Evolutionary conservation across 2,888 invertebrate genomes (phyloP), one percentile per base, ranked within the genome.

Genomic region (Ctenicera cuprea): DNA sequence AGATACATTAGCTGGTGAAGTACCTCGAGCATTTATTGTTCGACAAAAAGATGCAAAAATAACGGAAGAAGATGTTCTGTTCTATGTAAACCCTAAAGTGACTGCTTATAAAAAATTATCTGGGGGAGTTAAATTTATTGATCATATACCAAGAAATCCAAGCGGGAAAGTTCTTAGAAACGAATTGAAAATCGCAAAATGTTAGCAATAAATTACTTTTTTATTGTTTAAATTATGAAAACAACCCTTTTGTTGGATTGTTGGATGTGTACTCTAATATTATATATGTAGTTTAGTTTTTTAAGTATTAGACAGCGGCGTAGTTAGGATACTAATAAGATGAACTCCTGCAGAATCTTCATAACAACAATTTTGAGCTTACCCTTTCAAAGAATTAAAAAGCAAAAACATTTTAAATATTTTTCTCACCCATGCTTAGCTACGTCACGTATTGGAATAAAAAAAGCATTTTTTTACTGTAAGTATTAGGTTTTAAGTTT

Each of bases 161-260:
- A 91, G 93, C 2, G 95, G 95, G 3, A 95, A 95, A 87, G 94
- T 95, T 50, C 85, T 94, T 82, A 89, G 94, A 77, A 91, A 92
- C 76, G 91, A 92, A 86, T 88, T 94, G 11, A 92, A 90, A 88
- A 74, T 85, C 37, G 22, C 50, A 61, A 43, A 67, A 45, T 48
- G 14, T 48, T 65, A 63, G 41, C 20, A 62, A 50, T 61, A 38
- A 12, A 3, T 54, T 20, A n/a, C n/a, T n/a, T 54, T 12, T 22
- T 1, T 22, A 14, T 50, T 26, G n/a, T 26, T 26, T 26, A 26
- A 26, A 26, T 26, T 26, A 26, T 26, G 26, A 2, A 26, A 26
- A 14, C 12, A 45, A 14, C 14, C 7, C 48, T 4, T 33, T 33
- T 33, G 7, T 33, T 33, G 5, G 33, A 33, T 33, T 33, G 5